Base-by-base conservation (phyloP, 2,888 invertebrate genomes). In the Leptinotarsa peninsularis region DNA sequence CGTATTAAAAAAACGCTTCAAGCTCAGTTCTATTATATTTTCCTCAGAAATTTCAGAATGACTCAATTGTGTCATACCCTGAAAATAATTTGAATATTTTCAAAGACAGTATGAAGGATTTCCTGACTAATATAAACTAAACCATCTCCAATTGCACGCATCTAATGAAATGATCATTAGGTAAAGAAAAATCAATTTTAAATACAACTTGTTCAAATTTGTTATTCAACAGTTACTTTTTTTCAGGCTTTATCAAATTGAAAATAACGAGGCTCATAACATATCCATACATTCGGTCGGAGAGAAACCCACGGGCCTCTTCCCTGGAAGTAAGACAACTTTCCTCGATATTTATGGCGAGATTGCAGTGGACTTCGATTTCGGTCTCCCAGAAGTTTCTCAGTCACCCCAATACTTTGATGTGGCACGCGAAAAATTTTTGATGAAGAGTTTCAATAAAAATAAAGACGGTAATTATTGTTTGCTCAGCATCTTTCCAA, bases 321-420 rank as follows among this genome's bases (percentile, higher is more conserved):
- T 88, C 73, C 88, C 88, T 3, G 85, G 87, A 15, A 86, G 86
- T 27, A 87, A 85, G 74, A 84, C 82, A 7, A 83, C 86, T 4
- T 87, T 87, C 76, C 82, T 88, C 72, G 88, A 86, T 63, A 84
- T 86, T 13, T 90, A 97, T n/a, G 97, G 97, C 0, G 96, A 97
- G 84, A 92, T 93, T 0, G 95, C 95, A 0, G 94, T 97, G 18
- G 95, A 95, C 88, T 97, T 98, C 89, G 96, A 96, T 84, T 94
- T 95, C 85, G 93, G 92, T 1, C 91, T 92, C 74, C 92, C 89
- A 3, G 88, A 88, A 82, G 68, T 84, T 49, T 66, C 50, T 70
- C 56, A 71, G 4, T 7, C 43, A 43, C 52, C 52, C 4, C 50
- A 63, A 18, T 52, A 21, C n/a, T 33, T 52, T n/a, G n/a, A 33